Base-by-base conservation (phyloP, 64 coral and sea anemone genomes). In the Stichodactyla mertensii region DNA sequence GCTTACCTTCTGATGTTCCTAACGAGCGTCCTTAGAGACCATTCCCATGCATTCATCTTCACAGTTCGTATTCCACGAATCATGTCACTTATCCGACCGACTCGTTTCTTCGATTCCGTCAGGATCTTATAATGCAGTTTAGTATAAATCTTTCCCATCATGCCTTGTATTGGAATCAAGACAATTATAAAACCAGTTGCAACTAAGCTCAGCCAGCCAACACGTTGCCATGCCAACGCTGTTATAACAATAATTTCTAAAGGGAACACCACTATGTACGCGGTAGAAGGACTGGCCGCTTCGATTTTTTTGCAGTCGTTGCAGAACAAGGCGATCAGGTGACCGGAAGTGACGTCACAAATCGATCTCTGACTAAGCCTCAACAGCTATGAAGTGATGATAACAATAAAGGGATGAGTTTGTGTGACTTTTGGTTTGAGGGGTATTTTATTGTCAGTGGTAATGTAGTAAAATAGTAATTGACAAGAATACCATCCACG, bases 1-100 rank as follows among this genome's bases (percentile, higher is more conserved):
- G 22, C 66, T 10, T 61, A 85, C 83, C 83, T 85, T 85, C 83
- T 57, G 27, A 85, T 57, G 56, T 85, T 55, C 45, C 56, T 85
- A 23, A 85, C 55, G 9, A 60, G 56, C 4, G 51, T 55, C 6
- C 27, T 85, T 23, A 85, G 13, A 12, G 56, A 23, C 27, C 51
- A 26, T 61, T 85, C 83, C 83, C 83, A 85, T 20, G 7, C 83
- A 16, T 61, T 61, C 57, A 62, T 85, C 52, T 85, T 85, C 15
- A 85, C 83, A 0, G 83, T 45, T 85, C 80, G 53, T 61, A 85
- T 85, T 19, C 83, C 83, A 7, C 19, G 5, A 64, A 85, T 64
- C 19, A 85, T 52, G 45, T 85, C 51, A 55, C 54, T 24, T 10
- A 85, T 64, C 23, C 45, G 16, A 52, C n/a, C 55, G 4, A 60